Conservation (phyloP, 2,797 vertebrate genomes). For the Argya squamiceps region DNA sequence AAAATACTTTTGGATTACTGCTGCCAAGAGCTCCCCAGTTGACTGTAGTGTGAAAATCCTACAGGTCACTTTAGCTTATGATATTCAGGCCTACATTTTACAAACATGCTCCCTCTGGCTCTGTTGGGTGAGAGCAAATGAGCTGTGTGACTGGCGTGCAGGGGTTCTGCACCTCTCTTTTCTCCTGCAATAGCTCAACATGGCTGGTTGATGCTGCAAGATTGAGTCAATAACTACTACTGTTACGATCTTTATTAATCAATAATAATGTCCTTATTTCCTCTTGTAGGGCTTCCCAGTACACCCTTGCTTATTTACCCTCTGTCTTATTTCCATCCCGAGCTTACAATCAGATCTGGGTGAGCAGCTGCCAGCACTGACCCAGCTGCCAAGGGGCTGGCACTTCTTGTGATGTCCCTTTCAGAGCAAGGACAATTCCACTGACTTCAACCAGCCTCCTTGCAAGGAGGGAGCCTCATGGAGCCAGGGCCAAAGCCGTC, state of each 20-base stretch:
- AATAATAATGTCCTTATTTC: conserved; percentile 25
- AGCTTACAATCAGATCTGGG: neutral
- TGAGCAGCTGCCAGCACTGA: fast-evolving
- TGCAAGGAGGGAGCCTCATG: neutral
- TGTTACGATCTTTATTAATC: conserved; percentile 29
- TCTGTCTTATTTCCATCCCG: neutral
- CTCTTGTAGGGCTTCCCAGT: neutral
- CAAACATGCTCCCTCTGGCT: neutral
- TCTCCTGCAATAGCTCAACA: neutral
- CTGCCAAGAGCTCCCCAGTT: neutral
- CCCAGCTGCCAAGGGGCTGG: neutral
- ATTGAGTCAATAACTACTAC: neutral
- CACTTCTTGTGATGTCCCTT: neutral
- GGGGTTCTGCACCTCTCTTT: neutral
- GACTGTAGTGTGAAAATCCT: neutral
- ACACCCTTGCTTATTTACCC: neutral
- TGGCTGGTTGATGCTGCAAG: neutral
- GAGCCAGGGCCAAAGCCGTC: neutral
- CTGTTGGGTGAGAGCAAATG: fast-evolving
- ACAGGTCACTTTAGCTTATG: neutral
- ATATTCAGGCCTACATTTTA: neutral
- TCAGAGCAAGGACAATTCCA: neutral
- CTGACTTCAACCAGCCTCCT: neutral
- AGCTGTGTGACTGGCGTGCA: neutral
- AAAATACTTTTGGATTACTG: neutral